Percentiles rank a stretch among this genome's conserved stretches.
These are phyloP conservation scores for Chalcis sispes DNA, from an alignment of 2,888 invertebrate species.

Conservation along the genomic window DNA sequence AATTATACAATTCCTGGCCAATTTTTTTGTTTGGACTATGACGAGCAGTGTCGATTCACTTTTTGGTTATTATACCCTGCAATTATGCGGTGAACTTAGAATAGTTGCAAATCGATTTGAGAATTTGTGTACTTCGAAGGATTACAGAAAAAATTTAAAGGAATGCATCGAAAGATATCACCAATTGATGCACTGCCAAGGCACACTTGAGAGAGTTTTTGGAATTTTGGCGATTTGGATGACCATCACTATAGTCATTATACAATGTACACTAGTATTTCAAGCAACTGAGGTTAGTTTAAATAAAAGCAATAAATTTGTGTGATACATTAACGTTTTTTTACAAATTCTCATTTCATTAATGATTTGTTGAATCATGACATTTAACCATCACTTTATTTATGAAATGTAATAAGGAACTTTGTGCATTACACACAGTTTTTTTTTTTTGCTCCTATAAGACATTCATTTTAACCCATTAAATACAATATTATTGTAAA, in stretches of 20 bases:
- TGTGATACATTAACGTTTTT: not conserved
- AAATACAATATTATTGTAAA: too few species aligned
- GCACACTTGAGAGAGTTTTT: slow-evolving; percentile 60
- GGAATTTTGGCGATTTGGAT: slow-evolving; percentile 62
- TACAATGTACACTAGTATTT: slow-evolving; percentile 63
- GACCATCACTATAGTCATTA: slow-evolving; percentile 59
- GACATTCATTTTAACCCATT: too few species aligned
- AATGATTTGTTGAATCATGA: too few species aligned
- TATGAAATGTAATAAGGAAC: too few species aligned
- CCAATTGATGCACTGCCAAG: slow-evolving; percentile 53
- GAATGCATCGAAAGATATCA: slow-evolving; percentile 57
- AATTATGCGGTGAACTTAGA: slow-evolving; percentile 13
- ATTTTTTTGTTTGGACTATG: not conserved
- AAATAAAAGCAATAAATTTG: too few species aligned
- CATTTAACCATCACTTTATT: too few species aligned
- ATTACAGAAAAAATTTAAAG: slow-evolving; percentile 47
- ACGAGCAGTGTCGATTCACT: slow-evolving; percentile 6
- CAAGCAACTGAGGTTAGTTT: slow-evolving; percentile 49
- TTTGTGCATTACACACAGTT: too few species aligned
- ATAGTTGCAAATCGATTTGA: not conserved
- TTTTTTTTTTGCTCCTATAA: too few species aligned
- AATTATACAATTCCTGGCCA: not conserved
- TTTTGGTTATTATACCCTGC: slow-evolving; percentile 18
- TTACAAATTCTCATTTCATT: too few species aligned
- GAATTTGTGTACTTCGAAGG: not conserved